Evolutionary conservation across 2,113 vertebrate species (phyloP), one percentile per base, ranked within the genome.

Genomic region (Amia ocellicauda): DNA sequence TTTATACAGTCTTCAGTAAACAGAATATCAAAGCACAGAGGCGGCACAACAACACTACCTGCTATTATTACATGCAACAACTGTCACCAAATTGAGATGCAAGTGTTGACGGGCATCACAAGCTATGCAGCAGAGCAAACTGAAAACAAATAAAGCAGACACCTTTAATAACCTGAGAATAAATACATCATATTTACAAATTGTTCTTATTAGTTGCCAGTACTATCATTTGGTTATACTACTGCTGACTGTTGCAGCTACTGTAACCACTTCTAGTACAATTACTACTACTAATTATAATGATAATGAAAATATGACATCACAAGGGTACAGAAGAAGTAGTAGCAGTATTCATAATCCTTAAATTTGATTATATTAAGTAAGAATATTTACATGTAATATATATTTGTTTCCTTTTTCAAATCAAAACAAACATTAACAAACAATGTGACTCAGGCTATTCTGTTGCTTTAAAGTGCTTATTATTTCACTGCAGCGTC

Each of bases 31-130:
- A 82, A 80, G 80, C 61, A 47, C 55, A 53, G 63, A 69, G 71
- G 64, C 71, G 55, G 70, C 10, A 74, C 69, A 65, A 72, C 66
- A 22, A 56, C 61, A 50, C 45, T 56, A 60, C 53, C 64, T 26
- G 50, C 67, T 74, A 56, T 60, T 74, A 72, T 80, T 78, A 78
- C 74, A 67, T 57, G 62, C 70, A 83, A 84, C 73, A 83, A 78
- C 77, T 76, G 76, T 80, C 78, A 77, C 41, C 62, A 57, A 61
- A 63, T 17, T 19, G 61, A 82, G 71, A 68, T 53, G 59, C 53
- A 5, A 4, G 47, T 45, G 59, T 53, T 75, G 74, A 80, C 2
- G 36, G 52, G 58, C 27, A 62, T 23, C 31, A 49, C 43, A 62
- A 36, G 58, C 27, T 47, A 8, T 52, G 56, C 64, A 62, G 36